These are phyloP conservation scores for Notiomystis cincta DNA, from an alignment of 2,113 vertebrate genomes.

Conservation along the genomic window DNA sequence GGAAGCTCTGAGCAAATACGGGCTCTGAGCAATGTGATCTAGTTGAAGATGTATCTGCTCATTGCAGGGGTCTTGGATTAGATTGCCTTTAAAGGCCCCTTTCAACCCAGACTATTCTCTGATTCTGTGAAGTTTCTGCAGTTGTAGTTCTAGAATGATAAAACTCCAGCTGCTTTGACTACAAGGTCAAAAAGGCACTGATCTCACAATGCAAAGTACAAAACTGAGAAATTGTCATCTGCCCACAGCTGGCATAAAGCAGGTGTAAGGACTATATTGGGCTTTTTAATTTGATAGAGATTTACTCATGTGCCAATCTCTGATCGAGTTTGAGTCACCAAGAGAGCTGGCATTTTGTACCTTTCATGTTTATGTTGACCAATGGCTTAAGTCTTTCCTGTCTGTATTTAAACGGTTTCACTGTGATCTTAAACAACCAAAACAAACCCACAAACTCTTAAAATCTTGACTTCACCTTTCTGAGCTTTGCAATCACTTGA, in stretches of 20 bases:
- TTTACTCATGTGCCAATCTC: background rate
- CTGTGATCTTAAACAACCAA: background rate
- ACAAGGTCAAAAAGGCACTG: background rate
- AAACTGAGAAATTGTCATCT: background rate
- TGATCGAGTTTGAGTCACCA: background rate
- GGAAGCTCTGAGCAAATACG: background rate
- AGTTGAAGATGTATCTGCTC: background rate
- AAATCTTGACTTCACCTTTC: background rate
- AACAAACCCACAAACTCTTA: background rate
- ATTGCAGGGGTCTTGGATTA: background rate
- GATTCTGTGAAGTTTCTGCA: background rate
- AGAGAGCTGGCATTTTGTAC: background rate
- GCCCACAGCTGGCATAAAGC: background rate
- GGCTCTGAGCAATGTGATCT: background rate
- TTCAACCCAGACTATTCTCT: background rate
- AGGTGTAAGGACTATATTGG: background rate
- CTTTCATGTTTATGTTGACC: background rate
- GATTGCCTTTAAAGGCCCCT: background rate
- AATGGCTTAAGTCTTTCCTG: background rate
- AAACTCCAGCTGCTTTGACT: background rate
- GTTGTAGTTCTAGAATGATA: background rate
- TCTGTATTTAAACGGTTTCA: background rate
- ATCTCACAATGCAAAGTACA: accelerated
- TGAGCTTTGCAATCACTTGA: background rate
- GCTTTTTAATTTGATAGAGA: background rate